A percentile compares a stretch with the other conserved stretches of the same genome.
phyloP scores from a whole-genome alignment of 37 sponge, comb jelly and placozoan genomes.

The Dysidea cf. avara region DNA sequence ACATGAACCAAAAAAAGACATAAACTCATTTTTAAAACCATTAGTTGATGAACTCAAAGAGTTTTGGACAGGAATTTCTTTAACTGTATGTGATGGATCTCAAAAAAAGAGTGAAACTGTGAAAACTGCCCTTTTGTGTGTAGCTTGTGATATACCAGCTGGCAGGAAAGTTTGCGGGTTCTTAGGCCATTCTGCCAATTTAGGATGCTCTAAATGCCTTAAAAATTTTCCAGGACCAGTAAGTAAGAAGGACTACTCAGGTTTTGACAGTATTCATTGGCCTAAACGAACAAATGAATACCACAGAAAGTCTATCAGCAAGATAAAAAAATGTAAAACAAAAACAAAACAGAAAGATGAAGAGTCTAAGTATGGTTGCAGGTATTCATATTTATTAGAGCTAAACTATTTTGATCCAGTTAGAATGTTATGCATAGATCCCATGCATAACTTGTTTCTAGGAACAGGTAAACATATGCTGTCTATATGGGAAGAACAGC shows the following conservation, averaged over 20 bases:
- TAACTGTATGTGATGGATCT: no score
- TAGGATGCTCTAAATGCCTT: conserved; percentile 21
- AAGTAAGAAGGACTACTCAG: conserved; percentile 15
- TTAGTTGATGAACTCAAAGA: no score
- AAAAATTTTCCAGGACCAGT: conserved; percentile 12
- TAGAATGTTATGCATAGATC: conserved; percentile 4
- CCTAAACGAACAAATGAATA: not conserved
- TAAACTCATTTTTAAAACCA: no score
- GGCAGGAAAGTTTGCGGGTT: conserved; percentile 45
- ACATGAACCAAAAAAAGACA: conserved; percentile 28
- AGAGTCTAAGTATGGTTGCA: conserved; percentile 3
- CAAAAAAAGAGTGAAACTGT: no score
- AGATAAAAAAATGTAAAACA: not conserved
- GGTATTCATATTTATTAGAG: conserved; percentile 6
- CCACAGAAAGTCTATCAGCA: not conserved
- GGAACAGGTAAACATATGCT: conserved; percentile 39
- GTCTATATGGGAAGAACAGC: conserved; percentile 6
- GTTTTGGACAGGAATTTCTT: conserved; percentile 44
- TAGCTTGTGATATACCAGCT: conserved; percentile 55
- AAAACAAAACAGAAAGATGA: not conserved
- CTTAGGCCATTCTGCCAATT: conserved; percentile 20
- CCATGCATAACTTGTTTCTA: conserved; percentile 36
- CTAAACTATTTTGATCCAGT: conserved; percentile 21
- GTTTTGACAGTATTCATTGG: conserved; percentile 14
- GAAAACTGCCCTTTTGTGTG: conserved; percentile 31